phyloP scores from a whole-genome alignment of 2,888 invertebrate genomes.

The Drosophila pegasa region DNA sequence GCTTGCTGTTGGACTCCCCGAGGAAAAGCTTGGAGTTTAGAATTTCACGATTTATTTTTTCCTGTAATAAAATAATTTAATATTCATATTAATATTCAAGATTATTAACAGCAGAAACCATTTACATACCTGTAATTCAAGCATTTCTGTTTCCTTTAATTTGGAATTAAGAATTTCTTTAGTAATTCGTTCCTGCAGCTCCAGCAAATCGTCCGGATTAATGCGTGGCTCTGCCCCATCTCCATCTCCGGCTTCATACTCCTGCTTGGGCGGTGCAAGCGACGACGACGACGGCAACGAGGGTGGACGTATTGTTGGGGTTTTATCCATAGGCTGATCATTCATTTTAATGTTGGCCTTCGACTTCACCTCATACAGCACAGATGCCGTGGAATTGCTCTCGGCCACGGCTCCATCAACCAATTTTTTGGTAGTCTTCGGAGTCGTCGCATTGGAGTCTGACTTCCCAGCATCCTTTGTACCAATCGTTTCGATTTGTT shows the following conservation, averaged over 20 bases:
- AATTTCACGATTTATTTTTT: conserved; percentile 85
- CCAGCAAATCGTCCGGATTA: conserved; percentile 84
- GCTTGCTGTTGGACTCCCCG: conserved; percentile 76
- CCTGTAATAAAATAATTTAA: conserved; percentile 61
- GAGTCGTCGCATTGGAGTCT: conserved; percentile 22
- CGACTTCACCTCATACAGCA: conserved; percentile 14
- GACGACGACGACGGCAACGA: conserved; percentile 46
- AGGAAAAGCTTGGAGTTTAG: conserved; percentile 84
- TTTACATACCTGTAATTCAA: conserved; percentile 83
- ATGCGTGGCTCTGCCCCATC: conserved; percentile 61
- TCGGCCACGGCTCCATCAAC: not conserved
- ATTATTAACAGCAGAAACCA: not conserved
- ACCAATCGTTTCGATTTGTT: conserved; percentile 72
- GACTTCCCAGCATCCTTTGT: conserved; percentile 50
- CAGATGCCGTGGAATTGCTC: conserved; percentile 21
- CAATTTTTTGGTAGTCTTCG: conserved; percentile 15
- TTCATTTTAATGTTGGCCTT: conserved; percentile 26
- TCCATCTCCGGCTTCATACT: conserved; percentile 41
- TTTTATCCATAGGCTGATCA: conserved; percentile 25
- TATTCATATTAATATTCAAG: not conserved
- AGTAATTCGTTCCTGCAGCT: conserved; percentile 84
- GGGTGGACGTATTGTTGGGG: conserved; percentile 24
- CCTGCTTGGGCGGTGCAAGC: conserved; percentile 60
- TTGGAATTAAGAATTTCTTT: conserved; percentile 85
- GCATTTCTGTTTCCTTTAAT: conserved; percentile 84